Conservation (phyloP, 2,113 vertebrate species). For the Gnathonemus echidnorhynchus region DNA sequence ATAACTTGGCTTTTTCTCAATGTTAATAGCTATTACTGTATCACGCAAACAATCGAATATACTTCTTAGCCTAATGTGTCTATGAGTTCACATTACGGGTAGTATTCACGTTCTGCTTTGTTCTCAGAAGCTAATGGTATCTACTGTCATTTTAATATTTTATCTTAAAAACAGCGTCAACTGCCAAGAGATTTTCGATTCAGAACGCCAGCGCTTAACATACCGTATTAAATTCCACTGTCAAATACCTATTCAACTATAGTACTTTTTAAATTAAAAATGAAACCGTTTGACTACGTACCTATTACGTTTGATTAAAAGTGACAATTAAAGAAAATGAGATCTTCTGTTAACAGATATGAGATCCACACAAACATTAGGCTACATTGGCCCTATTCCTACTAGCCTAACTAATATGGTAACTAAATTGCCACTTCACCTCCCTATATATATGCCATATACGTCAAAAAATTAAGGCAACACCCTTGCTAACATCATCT, state of each 20-base stretch:
- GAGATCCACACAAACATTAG: neutral
- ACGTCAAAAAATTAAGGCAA: neutral
- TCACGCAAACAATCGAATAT: neutral
- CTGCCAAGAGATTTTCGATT: neutral
- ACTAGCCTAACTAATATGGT: neutral
- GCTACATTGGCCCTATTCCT: neutral
- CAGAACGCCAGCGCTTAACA: neutral
- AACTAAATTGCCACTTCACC: neutral
- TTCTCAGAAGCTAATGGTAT: neutral
- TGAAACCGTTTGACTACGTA: neutral
- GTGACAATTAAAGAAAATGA: neutral
- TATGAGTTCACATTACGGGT: neutral
- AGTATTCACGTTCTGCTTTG: neutral
- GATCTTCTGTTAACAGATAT: neutral
- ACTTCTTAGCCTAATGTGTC: neutral
- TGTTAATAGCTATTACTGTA: constrained; percentile 5
- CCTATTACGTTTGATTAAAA: neutral
- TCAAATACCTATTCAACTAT: neutral
- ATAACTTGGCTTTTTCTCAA: neutral
- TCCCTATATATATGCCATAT: neutral
- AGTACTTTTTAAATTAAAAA: neutral
- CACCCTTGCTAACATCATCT: neutral
- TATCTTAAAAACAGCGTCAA: neutral
- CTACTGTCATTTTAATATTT: neutral
- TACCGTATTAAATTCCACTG: neutral